Base-by-base conservation (phyloP, 2,113 vertebrate species). In the Hipposideros armiger region DNA sequence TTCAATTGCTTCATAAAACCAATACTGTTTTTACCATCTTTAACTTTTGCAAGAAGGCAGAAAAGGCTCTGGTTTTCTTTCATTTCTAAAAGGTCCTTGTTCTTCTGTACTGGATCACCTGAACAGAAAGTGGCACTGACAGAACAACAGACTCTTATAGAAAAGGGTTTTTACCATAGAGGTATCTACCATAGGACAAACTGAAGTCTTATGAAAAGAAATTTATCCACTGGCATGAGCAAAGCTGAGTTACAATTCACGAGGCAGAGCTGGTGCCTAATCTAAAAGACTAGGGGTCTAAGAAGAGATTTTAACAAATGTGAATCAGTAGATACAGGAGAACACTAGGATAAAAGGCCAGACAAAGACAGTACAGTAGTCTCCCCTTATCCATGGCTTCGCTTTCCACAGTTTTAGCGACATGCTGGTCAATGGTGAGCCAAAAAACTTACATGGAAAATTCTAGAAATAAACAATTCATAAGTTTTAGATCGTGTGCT, bases 111-210 rank as follows among this genome's bases (percentile, higher is more conserved):
- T 64, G 8, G 40, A 87, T 94, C 76, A 90, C 4, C 26, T 84
- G 5, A 93, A 30, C 6, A 89, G 3, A 94, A 93, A 92, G 56
- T 67, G 11, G 36, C 26, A 69, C 10, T 95, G 30, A 77, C 91
- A 83, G 64, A 85, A 93, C 87, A 70, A 69, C 4, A 90, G 58
- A 83, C 91, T 69, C 56, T 89, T 62, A 95, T 50, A 78, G 16
- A 66, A 92, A 95, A 81, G 9, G 10, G 11, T 15, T 24, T 17
- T 50, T 50, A 50, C 47, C 24, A 69, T 40, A 36, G 1, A 81
- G 66, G 4, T 84, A 85, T 80, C 81, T 93, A 86, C 32, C 6
- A 93, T 3, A 77, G n/a, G 90, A 82, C 14, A 90, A 94, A 91
- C 3, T 50, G 10, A 54, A 94, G 26, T 89, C 82, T 78, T 90